phyloP scores from a whole-genome alignment of 2,888 invertebrate genomes.

The Epicampocera succincta region DNA sequence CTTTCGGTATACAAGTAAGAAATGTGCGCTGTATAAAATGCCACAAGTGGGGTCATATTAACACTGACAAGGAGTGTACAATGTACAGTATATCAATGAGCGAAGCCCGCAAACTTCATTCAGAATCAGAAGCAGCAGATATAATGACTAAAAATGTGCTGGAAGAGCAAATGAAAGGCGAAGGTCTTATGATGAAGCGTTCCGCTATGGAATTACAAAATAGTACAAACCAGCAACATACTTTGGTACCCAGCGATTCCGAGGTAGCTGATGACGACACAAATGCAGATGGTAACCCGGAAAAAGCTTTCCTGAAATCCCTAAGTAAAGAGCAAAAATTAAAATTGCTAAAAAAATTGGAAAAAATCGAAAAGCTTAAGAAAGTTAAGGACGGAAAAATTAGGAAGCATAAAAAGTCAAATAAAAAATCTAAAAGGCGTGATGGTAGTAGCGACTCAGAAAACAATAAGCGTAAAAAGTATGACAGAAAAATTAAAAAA shows the following conservation, averaged over 20 bases:
- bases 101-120: conserved; percentile 88
- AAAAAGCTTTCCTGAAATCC: conserved; percentile 91
- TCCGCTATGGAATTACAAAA: conserved; percentile 85
- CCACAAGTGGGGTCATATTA: conserved; percentile 97
- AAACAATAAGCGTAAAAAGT: conserved; percentile 29
- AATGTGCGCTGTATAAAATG: conserved; percentile 99
- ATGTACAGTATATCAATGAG: conserved; percentile 93
- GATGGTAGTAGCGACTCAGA: conserved; percentile 34
- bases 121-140: conserved; percentile 86
- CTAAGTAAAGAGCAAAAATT: conserved; percentile 94
- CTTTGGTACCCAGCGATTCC: conserved; percentile 84
- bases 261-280: conserved; percentile 74
- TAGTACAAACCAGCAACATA: conserved; percentile 82
- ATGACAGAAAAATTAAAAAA: conserved; percentile 40
- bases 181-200: conserved; percentile 94
- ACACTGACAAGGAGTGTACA: conserved; percentile 95
- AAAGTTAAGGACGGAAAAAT: conserved; percentile 75
- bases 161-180: conserved; percentile 95
- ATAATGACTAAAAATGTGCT: conserved; percentile 86
- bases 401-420: conserved; percentile 76
- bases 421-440: conserved; percentile 73
- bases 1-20: conserved; percentile 98
- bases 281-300: conserved; percentile 82
- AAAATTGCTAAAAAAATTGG: conserved; percentile 90
- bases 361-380: conserved; percentile 84